Evolutionary conservation across 2,797 vertebrate species (phyloP).

Genomic region (Triplophysa yarkandensis): DNA sequence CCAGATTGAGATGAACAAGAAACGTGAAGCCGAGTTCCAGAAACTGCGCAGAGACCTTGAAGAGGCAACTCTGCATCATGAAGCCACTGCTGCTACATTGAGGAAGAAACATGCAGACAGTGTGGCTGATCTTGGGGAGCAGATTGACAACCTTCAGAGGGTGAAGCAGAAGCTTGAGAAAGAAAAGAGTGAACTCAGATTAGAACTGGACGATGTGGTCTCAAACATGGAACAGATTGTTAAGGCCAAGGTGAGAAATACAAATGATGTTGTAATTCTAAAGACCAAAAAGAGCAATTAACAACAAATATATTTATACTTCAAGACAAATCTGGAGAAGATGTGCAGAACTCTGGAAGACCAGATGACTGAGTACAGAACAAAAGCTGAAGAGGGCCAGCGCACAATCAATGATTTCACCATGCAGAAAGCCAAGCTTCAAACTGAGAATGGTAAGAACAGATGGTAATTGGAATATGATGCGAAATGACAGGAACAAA

Average conservation of each 20-base stretch:
- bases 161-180: constrained; percentile 77
- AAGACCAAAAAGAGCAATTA: constrained; percentile 31
- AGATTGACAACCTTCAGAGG: constrained; percentile 86
- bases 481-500: background rate
- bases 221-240: constrained; percentile 80
- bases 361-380: background rate
- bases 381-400: background rate
- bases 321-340: constrained; percentile 1
- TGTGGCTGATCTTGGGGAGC: constrained; percentile 83
- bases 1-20: constrained; percentile 87
- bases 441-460: background rate
- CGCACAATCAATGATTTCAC: background rate
- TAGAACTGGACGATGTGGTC: constrained; percentile 81
- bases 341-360: background rate
- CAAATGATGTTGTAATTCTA: constrained; percentile 56
- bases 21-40: constrained; percentile 85
- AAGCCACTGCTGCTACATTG: constrained; percentile 76
- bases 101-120: constrained; percentile 84
- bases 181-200: constrained; percentile 75
- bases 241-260: constrained; percentile 78
- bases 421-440: background rate
- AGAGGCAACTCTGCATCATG: constrained; percentile 86
- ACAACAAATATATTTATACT: background rate
- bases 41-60: constrained; percentile 83
- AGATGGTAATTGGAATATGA: too few species aligned